phyloP scores from a whole-genome alignment of 1,140 invertebrate species.

The Drosophila seguyi region DNA sequence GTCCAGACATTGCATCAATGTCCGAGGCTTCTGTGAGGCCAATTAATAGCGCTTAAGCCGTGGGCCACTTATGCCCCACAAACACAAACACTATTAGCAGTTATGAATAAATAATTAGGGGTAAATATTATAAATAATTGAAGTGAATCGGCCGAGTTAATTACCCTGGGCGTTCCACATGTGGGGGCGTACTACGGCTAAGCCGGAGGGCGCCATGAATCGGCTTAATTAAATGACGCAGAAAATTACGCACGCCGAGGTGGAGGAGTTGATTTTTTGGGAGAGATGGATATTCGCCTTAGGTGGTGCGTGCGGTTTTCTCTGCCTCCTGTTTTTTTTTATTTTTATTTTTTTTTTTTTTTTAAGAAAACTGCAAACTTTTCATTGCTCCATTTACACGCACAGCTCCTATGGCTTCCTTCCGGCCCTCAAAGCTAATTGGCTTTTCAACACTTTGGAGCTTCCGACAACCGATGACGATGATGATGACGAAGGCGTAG shows the following conservation, averaged over 20 bases:
- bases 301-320: constrained; percentile 63
- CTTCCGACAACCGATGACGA: constrained; percentile 62
- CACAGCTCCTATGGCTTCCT: constrained; percentile 74
- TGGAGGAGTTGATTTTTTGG: not conserved
- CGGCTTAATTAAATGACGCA: constrained; percentile 85
- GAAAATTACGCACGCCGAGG: constrained; percentile 77
- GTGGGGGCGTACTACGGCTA: constrained; percentile 14
- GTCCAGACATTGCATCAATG: constrained; percentile 77
- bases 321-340: constrained; percentile 1
- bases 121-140: constrained; percentile 72
- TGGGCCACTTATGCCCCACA: constrained; percentile 33
- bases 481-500: not conserved
- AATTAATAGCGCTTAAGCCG: constrained; percentile 61
- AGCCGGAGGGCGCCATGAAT: constrained; percentile 47
- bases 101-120: constrained; percentile 80
- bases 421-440: constrained; percentile 75
- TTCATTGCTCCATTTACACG: constrained; percentile 66
- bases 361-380: constrained; percentile 60
- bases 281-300: constrained; percentile 16
- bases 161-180: constrained; percentile 39
- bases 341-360: not conserved
- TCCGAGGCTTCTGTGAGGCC: constrained; percentile 31
- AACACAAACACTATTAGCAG: constrained; percentile 74
- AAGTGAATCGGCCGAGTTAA: constrained; percentile 64
- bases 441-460: constrained; percentile 80